phyloP scores from a whole-genome alignment of 2,888 invertebrate genomes.

The Eilema caniola region DNA sequence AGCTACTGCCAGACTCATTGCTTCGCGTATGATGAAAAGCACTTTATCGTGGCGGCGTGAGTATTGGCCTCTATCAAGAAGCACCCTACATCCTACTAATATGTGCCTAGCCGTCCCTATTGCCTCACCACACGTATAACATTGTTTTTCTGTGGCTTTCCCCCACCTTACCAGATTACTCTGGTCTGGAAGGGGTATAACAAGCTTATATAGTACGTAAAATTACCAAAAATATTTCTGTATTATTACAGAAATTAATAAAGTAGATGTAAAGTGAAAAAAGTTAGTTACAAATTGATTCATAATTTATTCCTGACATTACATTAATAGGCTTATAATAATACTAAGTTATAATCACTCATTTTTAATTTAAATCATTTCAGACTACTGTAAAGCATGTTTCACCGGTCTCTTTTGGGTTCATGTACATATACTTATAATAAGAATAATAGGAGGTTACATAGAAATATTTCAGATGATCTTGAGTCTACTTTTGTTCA shows the following conservation, averaged over 20 bases:
- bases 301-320: conserved; percentile 48
- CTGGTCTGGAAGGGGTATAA: too few relatives aligned
- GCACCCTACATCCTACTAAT: too few relatives aligned
- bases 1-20: too few relatives aligned
- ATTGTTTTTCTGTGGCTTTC: too few relatives aligned
- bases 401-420: not conserved
- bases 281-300: conserved; percentile 34
- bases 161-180: too few relatives aligned
- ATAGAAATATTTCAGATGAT: not conserved
- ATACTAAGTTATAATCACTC: conserved; percentile 51
- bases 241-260: not conserved
- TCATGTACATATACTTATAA: not conserved
- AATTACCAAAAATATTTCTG: not conserved
- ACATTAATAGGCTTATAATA: conserved; percentile 49
- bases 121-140: too few relatives aligned
- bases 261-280: not conserved
- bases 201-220: not conserved
- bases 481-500: conserved; percentile 22
- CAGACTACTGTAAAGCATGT: conserved; percentile 6
- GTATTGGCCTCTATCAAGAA: too few relatives aligned
- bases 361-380: conserved; percentile 33
- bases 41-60: too few relatives aligned
- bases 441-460: conserved; percentile 16
- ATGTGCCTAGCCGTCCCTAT: too few relatives aligned
- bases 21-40: too few relatives aligned